phyloP scores from a whole-genome alignment of 2,888 invertebrate species.

The Rhagium mordax region DNA sequence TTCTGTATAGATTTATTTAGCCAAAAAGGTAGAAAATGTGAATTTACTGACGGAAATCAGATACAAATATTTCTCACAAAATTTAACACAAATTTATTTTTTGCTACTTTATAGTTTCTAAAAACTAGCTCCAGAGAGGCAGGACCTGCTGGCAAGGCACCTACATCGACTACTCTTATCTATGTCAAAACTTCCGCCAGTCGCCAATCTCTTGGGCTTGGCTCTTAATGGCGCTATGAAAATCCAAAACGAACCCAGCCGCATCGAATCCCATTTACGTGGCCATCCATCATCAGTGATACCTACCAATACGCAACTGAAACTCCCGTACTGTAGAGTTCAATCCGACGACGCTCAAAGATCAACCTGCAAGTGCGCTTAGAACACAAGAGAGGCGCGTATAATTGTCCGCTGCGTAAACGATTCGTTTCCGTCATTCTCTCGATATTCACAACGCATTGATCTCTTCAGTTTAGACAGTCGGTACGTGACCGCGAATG shows the following conservation, averaged over 20 bases:
- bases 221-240: no score
- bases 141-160: no score
- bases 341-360: slow-evolving; percentile 29
- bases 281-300: not conserved
- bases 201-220: no score
- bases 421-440: slow-evolving; percentile 66
- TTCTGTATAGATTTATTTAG: no score
- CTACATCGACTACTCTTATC: no score
- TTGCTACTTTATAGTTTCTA: no score
- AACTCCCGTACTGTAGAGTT: slow-evolving; percentile 16
- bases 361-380: slow-evolving; percentile 39
- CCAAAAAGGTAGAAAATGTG: no score
- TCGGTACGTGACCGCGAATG: slow-evolving; percentile 68
- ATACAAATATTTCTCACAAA: no score
- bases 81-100: no score
- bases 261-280: not conserved
- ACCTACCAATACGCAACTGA: not conserved
- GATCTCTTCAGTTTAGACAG: slow-evolving; percentile 61
- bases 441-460: slow-evolving; percentile 63
- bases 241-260: not conserved
- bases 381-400: slow-evolving; percentile 43
- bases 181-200: no score
- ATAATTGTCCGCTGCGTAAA: slow-evolving; percentile 45
- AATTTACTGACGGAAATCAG: no score
- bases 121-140: no score